Conservation (phyloP, 2,113 vertebrate genomes). For the Ictidomys tridecemlineatus region DNA sequence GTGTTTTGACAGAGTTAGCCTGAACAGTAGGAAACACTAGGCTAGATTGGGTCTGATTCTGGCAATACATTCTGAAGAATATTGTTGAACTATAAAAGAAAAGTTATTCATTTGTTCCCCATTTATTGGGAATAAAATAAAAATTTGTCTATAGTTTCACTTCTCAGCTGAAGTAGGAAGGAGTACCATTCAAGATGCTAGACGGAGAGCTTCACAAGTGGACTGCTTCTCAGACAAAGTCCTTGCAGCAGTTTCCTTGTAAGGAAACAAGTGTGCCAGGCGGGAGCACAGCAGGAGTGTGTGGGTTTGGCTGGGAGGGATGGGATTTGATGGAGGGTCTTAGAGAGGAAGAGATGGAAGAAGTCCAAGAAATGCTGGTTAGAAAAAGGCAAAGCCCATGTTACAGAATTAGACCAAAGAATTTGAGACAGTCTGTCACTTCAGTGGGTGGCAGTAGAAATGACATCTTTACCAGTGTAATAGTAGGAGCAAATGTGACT, state of each 20-base stretch:
- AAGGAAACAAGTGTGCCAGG: fast-evolving
- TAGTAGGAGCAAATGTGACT: too few species aligned
- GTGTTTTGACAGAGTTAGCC: not conserved
- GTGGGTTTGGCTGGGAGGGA: not conserved
- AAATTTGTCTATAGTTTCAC: not conserved
- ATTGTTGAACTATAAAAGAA: not conserved
- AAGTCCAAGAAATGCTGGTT: not conserved
- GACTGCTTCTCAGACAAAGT: not conserved
- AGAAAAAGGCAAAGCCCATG: not conserved
- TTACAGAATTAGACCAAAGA: not conserved
- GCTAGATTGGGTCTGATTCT: not conserved
- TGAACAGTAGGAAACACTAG: not conserved
- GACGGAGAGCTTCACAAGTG: not conserved
- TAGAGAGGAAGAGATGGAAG: not conserved
- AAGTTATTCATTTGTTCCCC: not conserved
- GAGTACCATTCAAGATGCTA: too few species aligned
- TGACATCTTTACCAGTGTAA: not conserved
- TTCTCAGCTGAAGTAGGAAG: not conserved
- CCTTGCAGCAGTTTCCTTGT: not conserved
- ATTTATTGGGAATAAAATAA: not conserved
- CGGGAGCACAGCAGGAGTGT: not conserved
- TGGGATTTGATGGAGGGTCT: not conserved
- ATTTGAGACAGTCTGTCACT: not conserved
- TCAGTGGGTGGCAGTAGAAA: not conserved
- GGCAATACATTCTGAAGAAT: not conserved